phyloP scores from a whole-genome alignment of 2,888 invertebrate genomes.

The Caenorhabditis panamensis region DNA sequence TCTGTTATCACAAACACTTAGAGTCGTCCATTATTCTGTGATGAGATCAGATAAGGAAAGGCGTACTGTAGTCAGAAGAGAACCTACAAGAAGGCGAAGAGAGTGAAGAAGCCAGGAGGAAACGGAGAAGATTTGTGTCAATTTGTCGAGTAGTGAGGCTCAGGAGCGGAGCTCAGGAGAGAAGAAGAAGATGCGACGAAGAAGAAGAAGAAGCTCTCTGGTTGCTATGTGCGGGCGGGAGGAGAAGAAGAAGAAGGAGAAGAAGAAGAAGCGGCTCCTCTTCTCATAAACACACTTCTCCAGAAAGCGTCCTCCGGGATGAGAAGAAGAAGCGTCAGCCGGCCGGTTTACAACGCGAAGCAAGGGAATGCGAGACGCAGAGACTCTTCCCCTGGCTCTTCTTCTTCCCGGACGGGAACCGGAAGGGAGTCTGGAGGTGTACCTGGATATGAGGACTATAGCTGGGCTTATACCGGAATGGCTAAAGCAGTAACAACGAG shows the following conservation, averaged over 20 bases:
- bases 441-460: no score
- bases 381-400: constrained; percentile 12
- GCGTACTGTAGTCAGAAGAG: neutral
- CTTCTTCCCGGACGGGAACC: neutral
- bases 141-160: neutral
- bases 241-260: constrained; percentile 16
- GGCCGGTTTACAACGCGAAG: constrained; percentile 52
- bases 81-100: constrained; percentile 1
- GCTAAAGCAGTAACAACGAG: no score
- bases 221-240: constrained; percentile 43
- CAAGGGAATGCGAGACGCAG: constrained; percentile 28
- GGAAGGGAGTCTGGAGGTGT: no score
- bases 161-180: neutral
- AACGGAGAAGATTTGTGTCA: no score
- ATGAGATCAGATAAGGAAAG: neutral
- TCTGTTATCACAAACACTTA: constrained; percentile 34
- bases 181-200: constrained; percentile 5
- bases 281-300: constrained; percentile 54
- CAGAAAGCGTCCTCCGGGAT: constrained; percentile 52
- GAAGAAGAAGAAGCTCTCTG: constrained; percentile 47
- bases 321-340: constrained; percentile 49
- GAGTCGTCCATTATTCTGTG: neutral
- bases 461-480: no score
- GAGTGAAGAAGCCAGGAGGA: neutral
- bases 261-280: constrained; percentile 30